Evolutionary conservation across 2,797 vertebrate genomes (phyloP).

Genomic region (Halcyon smyrnensis): DNA sequence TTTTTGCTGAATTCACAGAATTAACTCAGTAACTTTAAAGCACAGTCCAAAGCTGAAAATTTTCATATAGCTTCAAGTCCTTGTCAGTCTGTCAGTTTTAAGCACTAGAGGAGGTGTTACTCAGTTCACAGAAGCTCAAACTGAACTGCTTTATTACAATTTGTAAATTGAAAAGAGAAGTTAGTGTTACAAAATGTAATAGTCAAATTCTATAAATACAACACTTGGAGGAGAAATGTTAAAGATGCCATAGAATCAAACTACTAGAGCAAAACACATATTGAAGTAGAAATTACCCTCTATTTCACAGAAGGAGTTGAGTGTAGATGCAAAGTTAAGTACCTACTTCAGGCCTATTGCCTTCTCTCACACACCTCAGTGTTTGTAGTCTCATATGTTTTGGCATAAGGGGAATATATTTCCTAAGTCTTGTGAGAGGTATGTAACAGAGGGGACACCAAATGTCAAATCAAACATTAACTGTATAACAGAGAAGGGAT

Average conservation of each 20-base stretch:
- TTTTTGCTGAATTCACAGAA: conserved; percentile 49
- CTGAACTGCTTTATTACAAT: neutral
- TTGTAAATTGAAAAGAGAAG: neutral
- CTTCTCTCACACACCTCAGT: neutral
- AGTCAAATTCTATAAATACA: neutral
- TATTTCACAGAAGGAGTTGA: neutral
- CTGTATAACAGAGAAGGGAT: neutral
- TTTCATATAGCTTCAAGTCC: neutral
- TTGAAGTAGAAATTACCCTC: neutral
- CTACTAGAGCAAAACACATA: neutral
- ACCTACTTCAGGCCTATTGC: neutral
- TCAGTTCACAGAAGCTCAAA: neutral
- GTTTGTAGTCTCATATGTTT: neutral
- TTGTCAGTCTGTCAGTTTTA: neutral
- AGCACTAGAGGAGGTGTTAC: neutral
- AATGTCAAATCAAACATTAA: neutral
- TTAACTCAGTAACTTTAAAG: neutral
- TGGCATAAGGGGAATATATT: neutral
- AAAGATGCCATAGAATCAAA: neutral
- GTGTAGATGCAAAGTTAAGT: neutral
- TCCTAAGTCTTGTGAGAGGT: neutral
- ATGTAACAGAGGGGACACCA: neutral
- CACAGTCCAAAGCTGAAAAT: neutral
- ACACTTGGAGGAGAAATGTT: neutral
- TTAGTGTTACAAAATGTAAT: neutral